Evolutionary conservation across 2,113 vertebrate genomes (phyloP), one percentile per base, ranked within the genome.

Genomic region (Arvicanthis niloticus): DNA sequence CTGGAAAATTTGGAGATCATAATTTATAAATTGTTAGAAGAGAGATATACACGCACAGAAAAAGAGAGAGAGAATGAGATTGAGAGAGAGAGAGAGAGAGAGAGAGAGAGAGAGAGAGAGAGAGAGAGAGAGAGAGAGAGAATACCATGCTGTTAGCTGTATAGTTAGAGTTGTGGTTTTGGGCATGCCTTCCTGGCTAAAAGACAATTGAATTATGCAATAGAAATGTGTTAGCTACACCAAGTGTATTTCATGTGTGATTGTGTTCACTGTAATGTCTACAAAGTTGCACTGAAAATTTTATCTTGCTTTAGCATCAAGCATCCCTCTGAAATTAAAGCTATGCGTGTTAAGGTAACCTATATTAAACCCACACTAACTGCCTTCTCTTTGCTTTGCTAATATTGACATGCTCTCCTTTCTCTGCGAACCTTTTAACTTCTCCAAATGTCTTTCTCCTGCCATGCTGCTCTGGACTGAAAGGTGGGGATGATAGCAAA

Each of bases 401-500:
- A 95, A 98, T 95, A 96, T 98, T 99, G 98, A 98, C 97, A 3
- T 94, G 95, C 96, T 98, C 94, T 96, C 96, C 97, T 94, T 96
- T 97, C 98, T 98, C 98, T 97, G 98, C 96, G 88, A 99, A 96
- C 96, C 97, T 99, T 98, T 99, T 99, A 99, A 99, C 98, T 97
- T 98, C 98, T 99, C 99, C 98, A 98, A 98, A 98, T 99, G 97
- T 99, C 99, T 99, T 98, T 99, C 98, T 99, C 98, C 99, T 98
- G 98, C 98, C 99, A 99, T 98, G 99, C 99, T 99, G 99, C 99
- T 99, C 15, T 98, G 98, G 98, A 99, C 98, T 98, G 98, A 98
- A 99, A 99, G 99, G 99, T 99, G 99, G 99, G 99, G 99, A 99
- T 98, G 98, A 99, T 99, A 99, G 99, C 98, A 99, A 98, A 98